phyloP scores from a whole-genome alignment of 2,113 vertebrate genomes.

The Myocastor coypus region DNA sequence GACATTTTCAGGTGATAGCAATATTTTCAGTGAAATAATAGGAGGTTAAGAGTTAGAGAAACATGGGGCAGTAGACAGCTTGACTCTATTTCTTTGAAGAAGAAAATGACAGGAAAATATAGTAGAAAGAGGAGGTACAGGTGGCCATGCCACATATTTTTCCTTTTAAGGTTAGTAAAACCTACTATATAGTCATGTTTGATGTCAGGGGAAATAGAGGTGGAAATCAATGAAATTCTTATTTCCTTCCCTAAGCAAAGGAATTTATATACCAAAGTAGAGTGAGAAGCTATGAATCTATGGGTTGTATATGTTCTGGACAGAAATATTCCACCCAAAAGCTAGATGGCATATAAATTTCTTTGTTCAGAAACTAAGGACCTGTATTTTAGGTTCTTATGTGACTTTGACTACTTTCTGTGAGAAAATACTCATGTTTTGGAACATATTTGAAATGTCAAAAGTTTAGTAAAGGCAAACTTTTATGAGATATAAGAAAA shows the following conservation, averaged over 20 bases:
- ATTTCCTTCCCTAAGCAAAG: neutral
- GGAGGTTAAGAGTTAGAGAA: neutral
- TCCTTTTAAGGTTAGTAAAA: neutral
- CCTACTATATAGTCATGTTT: neutral
- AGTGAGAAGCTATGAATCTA: neutral
- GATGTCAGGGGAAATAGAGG: neutral
- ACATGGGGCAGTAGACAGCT: fast-evolving
- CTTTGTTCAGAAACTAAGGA: neutral
- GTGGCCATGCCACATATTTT: neutral
- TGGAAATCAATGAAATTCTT: neutral
- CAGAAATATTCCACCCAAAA: neutral
- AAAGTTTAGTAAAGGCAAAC: neutral
- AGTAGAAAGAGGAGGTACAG: neutral
- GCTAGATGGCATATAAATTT: neutral
- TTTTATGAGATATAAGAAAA: conserved; percentile 11
- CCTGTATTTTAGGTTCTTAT: conserved; percentile 7
- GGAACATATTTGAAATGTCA: neutral
- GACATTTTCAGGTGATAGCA: neutral
- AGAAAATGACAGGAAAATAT: neutral
- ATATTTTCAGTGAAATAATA: neutral
- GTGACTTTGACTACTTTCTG: conserved; percentile 23
- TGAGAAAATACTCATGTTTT: conserved; percentile 36
- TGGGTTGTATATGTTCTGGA: neutral
- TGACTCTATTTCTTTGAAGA: neutral
- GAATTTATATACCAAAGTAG: neutral